Evolutionary conservation across 2,113 vertebrate species (phyloP).

Genomic region (Urocitellus parryii): DNA sequence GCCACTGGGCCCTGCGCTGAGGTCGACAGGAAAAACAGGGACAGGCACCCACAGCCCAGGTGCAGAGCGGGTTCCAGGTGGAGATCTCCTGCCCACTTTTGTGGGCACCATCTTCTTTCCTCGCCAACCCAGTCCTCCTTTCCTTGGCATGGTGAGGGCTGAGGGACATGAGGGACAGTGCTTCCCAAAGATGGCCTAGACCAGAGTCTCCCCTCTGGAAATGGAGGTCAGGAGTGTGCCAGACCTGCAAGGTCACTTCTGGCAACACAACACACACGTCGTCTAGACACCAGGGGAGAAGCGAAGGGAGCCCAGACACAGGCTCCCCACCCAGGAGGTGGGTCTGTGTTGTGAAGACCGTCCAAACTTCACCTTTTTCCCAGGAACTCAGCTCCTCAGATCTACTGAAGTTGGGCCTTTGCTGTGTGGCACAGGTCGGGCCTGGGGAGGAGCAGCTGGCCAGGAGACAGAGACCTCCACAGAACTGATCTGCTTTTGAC

Average conservation of each 20-base stretch:
- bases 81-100: accelerated
- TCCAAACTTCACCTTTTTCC: neutral
- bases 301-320: too few species aligned
- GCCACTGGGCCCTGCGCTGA: accelerated
- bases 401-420: neutral
- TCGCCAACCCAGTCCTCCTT: accelerated
- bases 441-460: neutral
- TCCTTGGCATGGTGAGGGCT: neutral
- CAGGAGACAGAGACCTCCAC: neutral
- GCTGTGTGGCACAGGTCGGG: neutral
- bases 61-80: accelerated
- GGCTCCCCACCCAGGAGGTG: too few species aligned
- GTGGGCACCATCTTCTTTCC: accelerated
- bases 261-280: accelerated
- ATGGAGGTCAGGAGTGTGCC: neutral
- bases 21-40: neutral
- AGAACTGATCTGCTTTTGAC: neutral
- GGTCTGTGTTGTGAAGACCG: neutral
- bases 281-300: neutral
- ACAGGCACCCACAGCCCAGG: too few species aligned
- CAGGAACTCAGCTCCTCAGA: neutral
- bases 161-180: neutral
- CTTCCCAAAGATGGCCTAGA: neutral
- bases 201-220: neutral
- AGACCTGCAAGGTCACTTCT: neutral